Percentiles rank a stretch among this genome's conserved stretches.
phyloP scores from a whole-genome alignment of 2,113 vertebrate genomes.

The Perca fluviatilis region DNA sequence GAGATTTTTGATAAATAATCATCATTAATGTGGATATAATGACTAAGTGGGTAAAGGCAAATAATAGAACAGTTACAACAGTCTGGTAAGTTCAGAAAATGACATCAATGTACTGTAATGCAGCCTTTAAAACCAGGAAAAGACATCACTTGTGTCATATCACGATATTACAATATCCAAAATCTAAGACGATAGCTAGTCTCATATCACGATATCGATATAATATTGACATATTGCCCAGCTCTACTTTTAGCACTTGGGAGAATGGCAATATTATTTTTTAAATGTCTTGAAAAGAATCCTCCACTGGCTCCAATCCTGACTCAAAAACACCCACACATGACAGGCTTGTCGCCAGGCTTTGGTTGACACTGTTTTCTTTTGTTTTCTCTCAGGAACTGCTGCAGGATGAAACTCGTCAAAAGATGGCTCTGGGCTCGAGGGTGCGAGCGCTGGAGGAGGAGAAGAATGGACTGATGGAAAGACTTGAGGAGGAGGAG shows the following conservation, averaged over 20 bases:
- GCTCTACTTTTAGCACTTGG: not conserved
- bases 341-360: not conserved
- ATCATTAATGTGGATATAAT: no score
- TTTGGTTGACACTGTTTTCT: not conserved
- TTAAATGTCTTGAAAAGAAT: not conserved
- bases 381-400: constrained; percentile 82
- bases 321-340: not conserved
- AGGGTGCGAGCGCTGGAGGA: constrained; percentile 89
- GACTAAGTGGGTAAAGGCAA: no score
- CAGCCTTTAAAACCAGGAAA: no score
- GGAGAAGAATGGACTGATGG: constrained; percentile 86
- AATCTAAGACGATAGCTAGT: no score
- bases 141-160: no score
- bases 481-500: constrained; percentile 91
- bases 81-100: no score
- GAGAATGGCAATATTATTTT: not conserved
- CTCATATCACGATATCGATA: no score
- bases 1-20: no score
- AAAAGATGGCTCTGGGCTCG: constrained; percentile 88
- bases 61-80: no score
- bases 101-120: no score
- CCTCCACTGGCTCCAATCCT: not conserved
- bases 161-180: no score
- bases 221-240: no score
- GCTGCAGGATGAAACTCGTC: constrained; percentile 91